Percentiles rank a stretch among this genome's conserved stretches.
These are phyloP conservation scores for Galemys pyrenaicus DNA, from an alignment of 2,113 vertebrate species.

Conservation along the genomic window DNA sequence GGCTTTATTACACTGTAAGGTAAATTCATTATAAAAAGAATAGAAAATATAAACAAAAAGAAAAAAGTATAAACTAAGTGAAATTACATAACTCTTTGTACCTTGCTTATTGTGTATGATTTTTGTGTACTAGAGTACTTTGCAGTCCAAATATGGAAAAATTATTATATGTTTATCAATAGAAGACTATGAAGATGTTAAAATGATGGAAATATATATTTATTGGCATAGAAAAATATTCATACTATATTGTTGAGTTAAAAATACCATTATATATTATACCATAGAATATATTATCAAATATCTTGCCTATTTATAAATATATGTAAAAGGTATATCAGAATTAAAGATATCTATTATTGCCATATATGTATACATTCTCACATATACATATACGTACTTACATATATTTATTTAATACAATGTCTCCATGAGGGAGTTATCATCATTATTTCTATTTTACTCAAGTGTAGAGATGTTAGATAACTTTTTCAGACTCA, in stretches of 20 bases:
- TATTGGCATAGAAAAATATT: slow-evolving; percentile 7
- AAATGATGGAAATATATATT: background rate
- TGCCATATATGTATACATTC: background rate
- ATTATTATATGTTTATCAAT: background rate
- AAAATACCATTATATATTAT: background rate
- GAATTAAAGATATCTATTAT: background rate
- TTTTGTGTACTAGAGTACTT: background rate
- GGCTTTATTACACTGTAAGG: background rate
- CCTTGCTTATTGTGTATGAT: background rate
- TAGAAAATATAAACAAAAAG: slow-evolving; percentile 1
- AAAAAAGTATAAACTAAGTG: background rate
- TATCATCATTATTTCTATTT: background rate
- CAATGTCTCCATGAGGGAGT: background rate
- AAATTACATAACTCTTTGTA: background rate
- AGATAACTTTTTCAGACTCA: background rate
- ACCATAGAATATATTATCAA: background rate
- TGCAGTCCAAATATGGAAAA: background rate
- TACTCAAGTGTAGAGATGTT: background rate
- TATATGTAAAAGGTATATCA: background rate
- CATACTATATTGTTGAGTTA: background rate
- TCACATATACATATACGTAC: background rate
- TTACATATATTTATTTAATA: background rate
- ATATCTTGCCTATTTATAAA: background rate
- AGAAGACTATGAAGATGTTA: background rate
- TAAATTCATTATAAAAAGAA: background rate